A percentile compares a stretch with the other conserved stretches of the same genome.
Conservation (phyloP, 2,888 invertebrate genomes). For the Pristionchus entomophagus region DNA sequence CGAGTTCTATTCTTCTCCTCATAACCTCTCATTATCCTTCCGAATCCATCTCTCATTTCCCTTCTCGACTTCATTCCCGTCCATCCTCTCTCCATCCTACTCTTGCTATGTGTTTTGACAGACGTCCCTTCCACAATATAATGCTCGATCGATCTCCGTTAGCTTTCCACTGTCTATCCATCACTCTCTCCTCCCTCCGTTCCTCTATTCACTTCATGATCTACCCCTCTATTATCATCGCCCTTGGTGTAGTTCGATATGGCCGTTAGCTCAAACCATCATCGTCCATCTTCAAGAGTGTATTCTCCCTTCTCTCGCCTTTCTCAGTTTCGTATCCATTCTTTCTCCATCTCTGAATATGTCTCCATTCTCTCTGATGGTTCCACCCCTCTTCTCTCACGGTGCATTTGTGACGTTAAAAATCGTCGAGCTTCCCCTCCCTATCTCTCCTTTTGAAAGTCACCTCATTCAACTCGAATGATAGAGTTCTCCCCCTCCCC, state of each 20-base stretch:
- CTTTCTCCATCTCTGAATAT: neutral
- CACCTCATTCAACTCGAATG: neutral
- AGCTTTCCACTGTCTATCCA: neutral
- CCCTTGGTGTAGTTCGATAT: neutral
- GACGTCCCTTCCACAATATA: constrained; percentile 1
- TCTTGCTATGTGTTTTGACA: neutral
- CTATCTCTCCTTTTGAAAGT: neutral
- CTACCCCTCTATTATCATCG: neutral
- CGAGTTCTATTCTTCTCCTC: neutral
- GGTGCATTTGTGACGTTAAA: neutral
- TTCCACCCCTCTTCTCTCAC: neutral
- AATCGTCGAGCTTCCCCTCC: neutral
- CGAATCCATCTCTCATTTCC: neutral
- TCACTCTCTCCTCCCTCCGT: neutral
- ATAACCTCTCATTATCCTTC: neutral
- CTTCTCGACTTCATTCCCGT: neutral
- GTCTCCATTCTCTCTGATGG: neutral
- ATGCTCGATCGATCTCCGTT: constrained; percentile 4
- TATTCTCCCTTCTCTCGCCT: neutral
- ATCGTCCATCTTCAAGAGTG: neutral
- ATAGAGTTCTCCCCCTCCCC: too few species aligned
- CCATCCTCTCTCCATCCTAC: neutral
- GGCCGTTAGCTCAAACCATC: neutral
- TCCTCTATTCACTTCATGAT: neutral
- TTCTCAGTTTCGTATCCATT: neutral